A percentile compares a stretch with the other conserved stretches of the same genome.
Evolutionary conservation across 2,888 invertebrate species (phyloP).

Genomic region (Galerucella pusilla): DNA sequence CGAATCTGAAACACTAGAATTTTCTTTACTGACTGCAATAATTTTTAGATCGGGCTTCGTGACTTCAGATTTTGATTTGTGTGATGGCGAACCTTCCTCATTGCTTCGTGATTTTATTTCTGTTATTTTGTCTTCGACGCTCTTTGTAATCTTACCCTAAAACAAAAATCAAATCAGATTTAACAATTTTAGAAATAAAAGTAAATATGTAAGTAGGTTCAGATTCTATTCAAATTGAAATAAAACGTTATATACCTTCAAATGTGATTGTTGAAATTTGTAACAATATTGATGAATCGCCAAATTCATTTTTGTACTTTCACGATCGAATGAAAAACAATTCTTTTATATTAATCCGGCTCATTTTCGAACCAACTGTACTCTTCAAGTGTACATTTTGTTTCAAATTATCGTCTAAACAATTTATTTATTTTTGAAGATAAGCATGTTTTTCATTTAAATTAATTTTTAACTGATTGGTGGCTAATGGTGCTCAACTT

Average conservation of each 20-base stretch:
- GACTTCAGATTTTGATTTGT: constrained; percentile 59
- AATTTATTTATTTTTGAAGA: neutral
- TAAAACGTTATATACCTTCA: neutral
- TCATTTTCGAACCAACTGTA: neutral
- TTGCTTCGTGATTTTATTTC: constrained; percentile 69
- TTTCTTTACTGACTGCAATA: constrained; percentile 68
- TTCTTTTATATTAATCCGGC: neutral
- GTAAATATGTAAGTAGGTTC: too few species aligned
- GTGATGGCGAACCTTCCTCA: constrained; percentile 57
- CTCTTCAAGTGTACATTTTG: neutral
- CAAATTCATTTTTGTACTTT: neutral
- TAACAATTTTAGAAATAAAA: neutral
- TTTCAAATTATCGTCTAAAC: neutral
- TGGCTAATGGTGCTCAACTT: neutral
- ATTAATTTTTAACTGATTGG: neutral
- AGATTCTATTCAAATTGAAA: neutral
- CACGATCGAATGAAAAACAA: neutral
- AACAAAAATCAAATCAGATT: constrained; percentile 20
- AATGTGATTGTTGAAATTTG: neutral
- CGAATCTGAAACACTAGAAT: constrained; percentile 75
- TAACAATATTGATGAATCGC: neutral
- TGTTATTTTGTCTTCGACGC: constrained; percentile 80
- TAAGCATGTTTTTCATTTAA: neutral
- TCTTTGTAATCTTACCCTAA: constrained; percentile 78
- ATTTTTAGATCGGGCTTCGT: constrained; percentile 36